Conservation (phyloP, 2,888 invertebrate species). For the Hirtodrosophila confusa region DNA sequence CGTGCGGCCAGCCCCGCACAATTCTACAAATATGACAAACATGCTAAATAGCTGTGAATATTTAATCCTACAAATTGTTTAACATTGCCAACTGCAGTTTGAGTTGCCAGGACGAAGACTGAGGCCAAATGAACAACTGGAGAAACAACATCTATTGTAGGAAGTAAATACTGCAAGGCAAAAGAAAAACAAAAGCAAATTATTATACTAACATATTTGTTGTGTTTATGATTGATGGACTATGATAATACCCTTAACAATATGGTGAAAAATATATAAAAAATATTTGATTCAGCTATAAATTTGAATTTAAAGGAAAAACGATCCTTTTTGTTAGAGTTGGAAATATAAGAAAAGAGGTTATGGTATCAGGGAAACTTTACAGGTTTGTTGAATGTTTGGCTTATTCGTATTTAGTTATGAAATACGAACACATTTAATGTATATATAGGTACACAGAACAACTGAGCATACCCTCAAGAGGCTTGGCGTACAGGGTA, state of each 20-base stretch:
- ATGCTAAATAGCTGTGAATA: conserved; percentile 50
- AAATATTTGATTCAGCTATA: too few species aligned
- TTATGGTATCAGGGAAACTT: too few species aligned
- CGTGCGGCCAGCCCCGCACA: conserved; percentile 8
- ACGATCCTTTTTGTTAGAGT: too few species aligned
- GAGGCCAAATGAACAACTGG: conserved; percentile 4
- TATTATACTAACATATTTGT: conserved; percentile 3
- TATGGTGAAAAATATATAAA: too few species aligned
- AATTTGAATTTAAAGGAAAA: too few species aligned
- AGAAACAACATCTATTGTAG: conserved; percentile 13
- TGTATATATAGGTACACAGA: too few species aligned
- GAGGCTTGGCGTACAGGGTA: conserved; percentile 28
- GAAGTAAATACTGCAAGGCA: conserved; percentile 39
- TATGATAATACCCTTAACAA: neutral
- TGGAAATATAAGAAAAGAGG: too few species aligned
- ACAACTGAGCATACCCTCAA: too few species aligned
- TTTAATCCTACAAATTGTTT: conserved; percentile 49
- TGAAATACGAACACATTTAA: too few species aligned
- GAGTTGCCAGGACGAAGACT: conserved; percentile 4
- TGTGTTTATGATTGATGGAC: neutral
- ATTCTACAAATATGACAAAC: conserved; percentile 20
- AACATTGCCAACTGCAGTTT: conserved; percentile 29
- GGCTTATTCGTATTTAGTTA: too few species aligned
- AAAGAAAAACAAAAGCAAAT: conserved; percentile 26
- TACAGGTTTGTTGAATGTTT: too few species aligned